A percentile compares a stretch with the other conserved stretches of the same genome.
These are phyloP conservation scores for Acanthacorydalis orientalis DNA, from an alignment of 2,888 invertebrate genomes.

Conservation along the genomic window DNA sequence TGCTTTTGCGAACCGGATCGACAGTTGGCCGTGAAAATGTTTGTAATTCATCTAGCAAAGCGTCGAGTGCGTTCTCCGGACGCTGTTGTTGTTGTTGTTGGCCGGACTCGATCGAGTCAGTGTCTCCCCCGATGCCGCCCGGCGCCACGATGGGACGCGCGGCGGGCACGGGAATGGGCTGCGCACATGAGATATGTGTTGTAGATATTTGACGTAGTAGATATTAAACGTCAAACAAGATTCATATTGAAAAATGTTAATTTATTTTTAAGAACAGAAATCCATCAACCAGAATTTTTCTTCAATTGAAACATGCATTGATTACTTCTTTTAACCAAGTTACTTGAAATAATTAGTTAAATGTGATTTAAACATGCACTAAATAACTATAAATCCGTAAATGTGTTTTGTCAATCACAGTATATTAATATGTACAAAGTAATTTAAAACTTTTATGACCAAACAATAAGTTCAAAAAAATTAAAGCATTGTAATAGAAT, in stretches of 20 bases:
- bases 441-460: no score
- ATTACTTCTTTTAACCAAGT: no score
- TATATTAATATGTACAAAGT: no score
- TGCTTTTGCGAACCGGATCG: constrained; percentile 28
- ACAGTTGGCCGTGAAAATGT: constrained; percentile 60
- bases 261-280: neutral
- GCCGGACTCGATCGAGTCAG: constrained; percentile 35
- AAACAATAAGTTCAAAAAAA: no score
- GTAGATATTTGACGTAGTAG: neutral
- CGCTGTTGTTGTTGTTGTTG: constrained; percentile 44
- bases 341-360: no score
- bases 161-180: constrained; percentile 45
- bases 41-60: constrained; percentile 84
- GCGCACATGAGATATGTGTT: constrained; percentile 7
- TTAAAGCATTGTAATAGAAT: no score
- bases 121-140: constrained; percentile 37
- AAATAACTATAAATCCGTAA: no score
- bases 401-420: no score
- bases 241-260: neutral
- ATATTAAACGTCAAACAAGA: neutral
- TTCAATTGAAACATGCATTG: no score
- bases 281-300: no score
- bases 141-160: constrained; percentile 38
- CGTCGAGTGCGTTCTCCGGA: constrained; percentile 94
- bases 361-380: no score